Percentiles rank a stretch among this genome's conserved stretches.
phyloP scores from a whole-genome alignment of 2,888 invertebrate species.

The Ormyrus thymus region DNA sequence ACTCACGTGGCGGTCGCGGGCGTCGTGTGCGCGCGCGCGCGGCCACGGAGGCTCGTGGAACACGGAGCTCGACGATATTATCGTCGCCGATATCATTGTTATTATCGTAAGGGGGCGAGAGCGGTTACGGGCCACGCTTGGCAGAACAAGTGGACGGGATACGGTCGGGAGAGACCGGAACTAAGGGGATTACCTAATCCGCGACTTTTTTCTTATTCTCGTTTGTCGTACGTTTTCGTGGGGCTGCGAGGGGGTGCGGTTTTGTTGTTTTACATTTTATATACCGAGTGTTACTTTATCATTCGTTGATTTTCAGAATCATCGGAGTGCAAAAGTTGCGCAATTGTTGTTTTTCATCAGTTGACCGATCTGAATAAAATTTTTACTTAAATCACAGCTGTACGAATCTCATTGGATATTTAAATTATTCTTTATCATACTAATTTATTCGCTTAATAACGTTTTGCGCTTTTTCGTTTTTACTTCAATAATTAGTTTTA shows the following conservation, averaged over 20 bases:
- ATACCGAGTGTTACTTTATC: too few relatives aligned
- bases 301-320: too few relatives aligned
- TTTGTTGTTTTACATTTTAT: neutral
- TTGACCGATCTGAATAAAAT: too few relatives aligned
- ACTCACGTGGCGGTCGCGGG: slow-evolving; percentile 34
- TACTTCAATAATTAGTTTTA: too few relatives aligned
- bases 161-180: slow-evolving; percentile 54
- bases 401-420: too few relatives aligned
- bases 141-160: slow-evolving; percentile 41
- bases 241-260: neutral
- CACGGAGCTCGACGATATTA: slow-evolving; percentile 57
- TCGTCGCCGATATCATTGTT: neutral
- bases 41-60: too few relatives aligned
- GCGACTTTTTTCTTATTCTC: slow-evolving; percentile 6
- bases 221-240: neutral
- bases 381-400: too few relatives aligned
- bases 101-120: slow-evolving; percentile 2
- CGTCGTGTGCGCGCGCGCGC: slow-evolving; percentile 50
- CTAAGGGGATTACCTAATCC: slow-evolving; percentile 61
- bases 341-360: too few relatives aligned
- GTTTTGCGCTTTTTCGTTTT: too few relatives aligned
- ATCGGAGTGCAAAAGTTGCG: too few relatives aligned
- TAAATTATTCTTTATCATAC: too few relatives aligned
- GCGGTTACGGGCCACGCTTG: neutral
- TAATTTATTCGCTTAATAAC: too few relatives aligned